Evolutionary conservation across 2,888 invertebrate genomes (phyloP), one percentile per base, ranked within the genome.

Genomic region (Apoderus coryli): DNA sequence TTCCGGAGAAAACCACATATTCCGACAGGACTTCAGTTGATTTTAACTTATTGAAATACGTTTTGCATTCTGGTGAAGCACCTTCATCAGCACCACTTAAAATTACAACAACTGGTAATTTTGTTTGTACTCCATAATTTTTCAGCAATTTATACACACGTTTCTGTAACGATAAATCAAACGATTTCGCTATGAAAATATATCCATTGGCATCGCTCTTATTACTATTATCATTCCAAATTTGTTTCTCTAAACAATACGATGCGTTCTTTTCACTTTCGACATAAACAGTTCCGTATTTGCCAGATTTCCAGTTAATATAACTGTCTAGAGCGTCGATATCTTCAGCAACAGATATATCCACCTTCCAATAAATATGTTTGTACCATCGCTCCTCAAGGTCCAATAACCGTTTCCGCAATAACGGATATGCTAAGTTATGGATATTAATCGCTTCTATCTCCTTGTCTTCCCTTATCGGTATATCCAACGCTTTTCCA

Each of bases 311-410:
- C 39, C 39, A 39, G 13, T 27, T 27, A 4, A 32, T 27, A 30
- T 34, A 33, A 1, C 22, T 13, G 29, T 34, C 30, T 16, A 39
- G 22, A 10, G 30, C 37, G 22, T 37, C 31, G 7, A 7, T 19
- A 27, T 58, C 42, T 38, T 64, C 60, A 2, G 73, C 69, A 32
- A 70, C 60, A 4, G 71, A 67, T 28, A 76, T 49, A 4, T 67
- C 62, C 16, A 73, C 50, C 56, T 76, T 76, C 76, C 76, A 76
- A 42, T 56, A 66, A n/a, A 59, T 39, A 24, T 52, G 46, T 28
- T 45, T 52, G 13, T 45, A 48, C 27, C 49, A 36, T 23, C 42
- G 41, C 10, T 37, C 43, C 11, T 39, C 42, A 14, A 47, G 28
- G 15, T 47, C 43, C 10, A 36, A 38, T 26, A 44, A 45, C 29